Percentiles rank a stretch among this genome's conserved stretches.
These are phyloP conservation scores for Gymnocephalus cernua DNA, from an alignment of 2,113 vertebrate species.

Conservation along the genomic window DNA sequence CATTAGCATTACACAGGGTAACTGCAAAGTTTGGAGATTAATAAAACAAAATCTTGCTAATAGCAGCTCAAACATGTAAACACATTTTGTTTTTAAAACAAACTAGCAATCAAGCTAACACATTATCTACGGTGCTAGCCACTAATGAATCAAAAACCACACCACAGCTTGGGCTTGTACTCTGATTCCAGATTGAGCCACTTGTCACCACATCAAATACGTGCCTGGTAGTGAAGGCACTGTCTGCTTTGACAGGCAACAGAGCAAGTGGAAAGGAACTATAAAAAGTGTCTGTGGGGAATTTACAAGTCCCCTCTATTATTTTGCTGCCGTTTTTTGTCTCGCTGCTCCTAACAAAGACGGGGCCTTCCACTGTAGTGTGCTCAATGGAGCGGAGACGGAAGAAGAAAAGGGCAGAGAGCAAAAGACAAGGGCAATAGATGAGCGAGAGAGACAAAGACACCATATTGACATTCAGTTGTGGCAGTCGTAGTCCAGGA, in stretches of 20 bases:
- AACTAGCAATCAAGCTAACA: not conserved
- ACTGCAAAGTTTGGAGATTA: not conserved
- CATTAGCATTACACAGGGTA: no score
- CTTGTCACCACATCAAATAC: conserved; percentile 44
- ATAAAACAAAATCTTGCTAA: not conserved
- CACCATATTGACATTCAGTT: conserved; percentile 50
- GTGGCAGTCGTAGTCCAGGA: conserved; percentile 43
- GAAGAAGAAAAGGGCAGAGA: conserved; percentile 26
- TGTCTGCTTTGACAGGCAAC: conserved; percentile 70
- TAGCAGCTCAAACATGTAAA: conserved; percentile 8
- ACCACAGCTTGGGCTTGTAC: conserved; percentile 2
- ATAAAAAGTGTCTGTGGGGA: conserved; percentile 67
- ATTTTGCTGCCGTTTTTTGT: conserved; percentile 72
- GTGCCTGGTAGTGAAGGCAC: conserved; percentile 47
- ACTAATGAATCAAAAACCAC: conserved; percentile 8
- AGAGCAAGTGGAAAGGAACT: conserved; percentile 64
- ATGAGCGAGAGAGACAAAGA: conserved; percentile 23
- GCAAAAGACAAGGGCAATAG: conserved; percentile 53
- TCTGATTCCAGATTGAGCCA: not conserved
- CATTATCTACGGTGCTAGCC: not conserved
- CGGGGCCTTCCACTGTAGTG: conserved; percentile 49
- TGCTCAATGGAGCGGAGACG: conserved; percentile 62
- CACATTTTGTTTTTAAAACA: not conserved
- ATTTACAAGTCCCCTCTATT: conserved; percentile 72
- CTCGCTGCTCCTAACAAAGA: conserved; percentile 63